Evolutionary conservation across 2,888 invertebrate genomes (phyloP), one percentile per base, ranked within the genome.

Genomic region (Lithophane socia): DNA sequence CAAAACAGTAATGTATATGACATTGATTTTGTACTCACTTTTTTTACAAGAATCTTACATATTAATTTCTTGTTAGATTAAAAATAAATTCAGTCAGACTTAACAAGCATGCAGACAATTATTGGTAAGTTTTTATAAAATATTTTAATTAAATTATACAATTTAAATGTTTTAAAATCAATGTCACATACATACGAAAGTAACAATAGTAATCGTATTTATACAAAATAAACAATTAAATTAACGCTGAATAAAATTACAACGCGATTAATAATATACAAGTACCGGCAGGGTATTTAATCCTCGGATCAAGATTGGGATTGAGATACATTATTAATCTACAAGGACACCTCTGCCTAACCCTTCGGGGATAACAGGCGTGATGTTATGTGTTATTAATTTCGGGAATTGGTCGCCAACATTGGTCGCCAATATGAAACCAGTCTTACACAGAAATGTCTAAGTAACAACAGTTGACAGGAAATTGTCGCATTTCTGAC

Each of bases 151-250:
- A 73, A 67, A 71, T 49, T 44, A 49, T 70, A 73, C n/a, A 54
- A 71, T 67, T 70, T 56, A 21, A 80, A 42, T 18, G 16, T 79
- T 63, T 63, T 54, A 79, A 71, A 86, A 86, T 73, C 78, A 86
- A 86, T 77, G 78, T 78, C 77, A 82, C 78, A 82, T 49, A 68
- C 65, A 69, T 58, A 70, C 47, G 49, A 61, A 18, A 66, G 61
- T 65, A 80, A 73, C 75, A 76, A 82, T 71, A 81, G 65, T 76
- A 73, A 80, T 65, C 74, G 29, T 77, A 87, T 83, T 87, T 87
- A 77, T 83, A 86, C 83, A 87, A 86, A 82, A 82, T 87, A 61
- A 87, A 86, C 77, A 78, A 71, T 80, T 63, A 79, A 85, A 82
- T 77, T 72, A 79, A 69, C 72, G 73, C 63, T 37, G 67, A 75